A percentile compares a stretch with the other conserved stretches of the same genome.
These are phyloP conservation scores for Nanorana parkeri DNA, from an alignment of 2,113 vertebrate species.

Conservation along the genomic window DNA sequence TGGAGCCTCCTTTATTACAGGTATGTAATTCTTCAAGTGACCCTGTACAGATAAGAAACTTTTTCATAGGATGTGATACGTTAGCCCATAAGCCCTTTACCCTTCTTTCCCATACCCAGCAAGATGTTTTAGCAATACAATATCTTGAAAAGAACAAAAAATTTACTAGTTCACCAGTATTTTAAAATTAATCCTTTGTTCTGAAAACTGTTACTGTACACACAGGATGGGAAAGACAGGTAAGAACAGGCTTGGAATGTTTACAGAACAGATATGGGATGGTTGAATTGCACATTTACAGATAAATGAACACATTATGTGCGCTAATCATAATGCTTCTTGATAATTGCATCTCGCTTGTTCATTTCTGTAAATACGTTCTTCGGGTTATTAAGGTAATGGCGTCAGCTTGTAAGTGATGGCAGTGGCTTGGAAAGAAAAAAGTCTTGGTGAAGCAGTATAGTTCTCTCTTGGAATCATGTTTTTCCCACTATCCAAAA, in stretches of 20 bases:
- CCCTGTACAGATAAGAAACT: no score
- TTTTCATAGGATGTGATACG: no score
- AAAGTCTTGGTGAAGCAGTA: no score
- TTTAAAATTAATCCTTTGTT: background rate
- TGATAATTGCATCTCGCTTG: conserved; percentile 9
- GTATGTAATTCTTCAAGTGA: no score
- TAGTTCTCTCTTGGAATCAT: no score
- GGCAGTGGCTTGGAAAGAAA: no score
- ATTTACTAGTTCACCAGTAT: background rate
- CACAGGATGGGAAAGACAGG: background rate
- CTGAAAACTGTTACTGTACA: background rate
- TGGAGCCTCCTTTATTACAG: no score
- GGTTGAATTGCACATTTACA: conserved; percentile 18
- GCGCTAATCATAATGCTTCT: background rate
- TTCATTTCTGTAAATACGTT: background rate
- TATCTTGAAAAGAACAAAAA: no score
- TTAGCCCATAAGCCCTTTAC: no score
- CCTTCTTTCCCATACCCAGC: no score
- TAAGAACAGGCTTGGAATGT: background rate
- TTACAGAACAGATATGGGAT: background rate
- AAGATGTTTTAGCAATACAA: no score
- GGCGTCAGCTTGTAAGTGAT: background rate
- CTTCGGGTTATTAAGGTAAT: conserved; percentile 15
- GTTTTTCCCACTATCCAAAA: no score
- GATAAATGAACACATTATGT: background rate